phyloP scores from a whole-genome alignment of 37 sponge, comb jelly and placozoan species.

The Cliona cf. orientalis region DNA sequence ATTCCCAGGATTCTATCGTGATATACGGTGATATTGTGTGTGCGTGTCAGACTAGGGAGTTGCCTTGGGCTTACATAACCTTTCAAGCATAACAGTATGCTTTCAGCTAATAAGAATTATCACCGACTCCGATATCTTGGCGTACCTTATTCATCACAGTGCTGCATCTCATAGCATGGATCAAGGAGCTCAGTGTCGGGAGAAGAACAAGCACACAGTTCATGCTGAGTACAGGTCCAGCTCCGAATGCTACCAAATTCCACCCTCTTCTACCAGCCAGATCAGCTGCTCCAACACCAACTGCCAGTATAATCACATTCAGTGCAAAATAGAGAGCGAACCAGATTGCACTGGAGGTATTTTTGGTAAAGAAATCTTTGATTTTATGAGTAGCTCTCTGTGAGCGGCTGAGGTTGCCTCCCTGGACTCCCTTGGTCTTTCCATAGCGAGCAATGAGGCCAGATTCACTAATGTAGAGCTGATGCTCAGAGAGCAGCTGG shows the following conservation, averaged over 20 bases:
- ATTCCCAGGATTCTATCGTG: too few species aligned
- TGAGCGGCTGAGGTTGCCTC: not conserved
- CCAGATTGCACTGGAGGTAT: constrained; percentile 25
- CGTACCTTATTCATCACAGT: constrained; percentile 47
- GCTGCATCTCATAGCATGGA: constrained; percentile 38
- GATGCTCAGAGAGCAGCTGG: constrained; percentile 52
- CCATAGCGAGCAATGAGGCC: constrained; percentile 66
- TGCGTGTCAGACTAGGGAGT: too few species aligned
- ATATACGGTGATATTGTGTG: too few species aligned
- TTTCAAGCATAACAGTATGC: too few species aligned
- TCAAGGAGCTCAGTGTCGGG: constrained; percentile 32
- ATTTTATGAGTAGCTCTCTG: not conserved
- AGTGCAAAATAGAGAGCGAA: constrained; percentile 26
- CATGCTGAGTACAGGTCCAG: constrained; percentile 63
- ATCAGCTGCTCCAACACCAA: constrained; percentile 15
- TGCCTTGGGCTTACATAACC: too few species aligned
- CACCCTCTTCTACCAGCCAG: not conserved
- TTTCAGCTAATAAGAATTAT: too few species aligned
- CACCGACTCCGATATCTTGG: too few species aligned
- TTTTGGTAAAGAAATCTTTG: constrained; percentile 9
- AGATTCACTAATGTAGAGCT: constrained; percentile 72
- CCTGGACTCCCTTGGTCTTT: constrained; percentile 43
- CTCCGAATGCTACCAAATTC: constrained; percentile 42
- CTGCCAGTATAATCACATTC: constrained; percentile 29
- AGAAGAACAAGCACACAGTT: constrained; percentile 56